Percentiles rank a stretch among this genome's conserved stretches.
Evolutionary conservation across 2,797 vertebrate species (phyloP).

Genomic region (Enteromius treurensis): DNA sequence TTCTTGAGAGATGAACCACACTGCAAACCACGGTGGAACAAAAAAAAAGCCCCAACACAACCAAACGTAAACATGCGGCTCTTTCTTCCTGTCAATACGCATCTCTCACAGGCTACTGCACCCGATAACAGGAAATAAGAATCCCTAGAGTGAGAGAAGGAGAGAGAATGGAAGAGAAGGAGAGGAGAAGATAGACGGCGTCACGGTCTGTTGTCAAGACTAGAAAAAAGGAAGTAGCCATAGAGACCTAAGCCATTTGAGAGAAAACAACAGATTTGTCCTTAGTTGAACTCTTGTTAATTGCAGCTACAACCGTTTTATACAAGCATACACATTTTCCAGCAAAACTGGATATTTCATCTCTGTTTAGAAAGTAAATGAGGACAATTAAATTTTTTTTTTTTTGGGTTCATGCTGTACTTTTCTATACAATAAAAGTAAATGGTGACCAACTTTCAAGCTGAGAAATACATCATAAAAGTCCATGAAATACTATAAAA

Average conservation of each 20-base stretch:
- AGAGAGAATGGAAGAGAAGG: constrained; percentile 37
- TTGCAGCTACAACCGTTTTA: background rate
- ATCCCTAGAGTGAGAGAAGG: constrained; percentile 49
- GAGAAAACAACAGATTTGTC: background rate
- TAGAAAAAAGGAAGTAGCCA: background rate
- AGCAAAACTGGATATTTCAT: background rate
- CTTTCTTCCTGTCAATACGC: constrained; percentile 69
- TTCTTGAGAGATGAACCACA: background rate
- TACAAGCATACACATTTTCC: background rate
- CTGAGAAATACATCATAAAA: background rate
- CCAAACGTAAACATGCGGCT: constrained; percentile 55
- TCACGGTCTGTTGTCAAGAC: background rate
- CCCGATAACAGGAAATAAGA: constrained; percentile 52
- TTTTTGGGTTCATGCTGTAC: background rate
- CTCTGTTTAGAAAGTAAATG: background rate
- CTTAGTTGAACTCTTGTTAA: background rate
- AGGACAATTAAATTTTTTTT: background rate
- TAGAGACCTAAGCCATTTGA: background rate
- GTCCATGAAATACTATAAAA: background rate
- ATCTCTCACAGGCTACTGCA: constrained; percentile 67
- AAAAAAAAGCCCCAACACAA: constrained; percentile 62
- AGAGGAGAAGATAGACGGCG: background rate
- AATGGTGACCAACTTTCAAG: background rate
- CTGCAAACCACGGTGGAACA: constrained; percentile 4
- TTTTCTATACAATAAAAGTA: background rate